A percentile compares a stretch with the other conserved stretches of the same genome.
These are phyloP conservation scores for Apantesis nais DNA, from an alignment of 2,888 invertebrate species.

Conservation along the genomic window DNA sequence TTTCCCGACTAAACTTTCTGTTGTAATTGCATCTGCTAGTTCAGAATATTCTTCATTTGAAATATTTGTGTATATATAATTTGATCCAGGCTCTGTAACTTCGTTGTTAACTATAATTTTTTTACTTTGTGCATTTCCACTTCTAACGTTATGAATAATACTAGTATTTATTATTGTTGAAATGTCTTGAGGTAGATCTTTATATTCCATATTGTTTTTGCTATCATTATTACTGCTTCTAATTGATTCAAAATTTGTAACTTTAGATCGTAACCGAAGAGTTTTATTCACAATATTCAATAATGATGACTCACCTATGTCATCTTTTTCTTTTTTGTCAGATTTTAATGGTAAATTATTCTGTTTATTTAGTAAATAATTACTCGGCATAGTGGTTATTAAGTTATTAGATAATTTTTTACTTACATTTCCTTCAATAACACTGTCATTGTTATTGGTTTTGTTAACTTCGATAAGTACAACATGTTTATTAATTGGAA, in stretches of 20 bases:
- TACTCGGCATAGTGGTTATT: not conserved
- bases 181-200: not conserved
- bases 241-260: not conserved
- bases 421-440: not conserved
- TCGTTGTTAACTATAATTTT: not conserved
- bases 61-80: not conserved
- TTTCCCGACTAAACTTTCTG: not conserved
- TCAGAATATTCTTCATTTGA: slow-evolving; percentile 1
- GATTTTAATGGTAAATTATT: not conserved
- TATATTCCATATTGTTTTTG: not conserved
- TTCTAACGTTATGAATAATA: not conserved
- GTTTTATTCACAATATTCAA: not conserved
- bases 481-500: not conserved
- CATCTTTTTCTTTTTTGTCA: not conserved
- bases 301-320: not conserved
- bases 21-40: not conserved
- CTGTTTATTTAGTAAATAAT: not conserved
- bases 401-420: not conserved
- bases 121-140: not conserved
- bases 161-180: slow-evolving; percentile 3
- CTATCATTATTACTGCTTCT: not conserved
- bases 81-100: not conserved
- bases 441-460: not conserved
- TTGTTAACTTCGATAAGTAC: not conserved
- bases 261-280: not conserved